Base-by-base conservation (phyloP, 2,888 invertebrate genomes). In the Brachyopa scutellaris region DNA sequence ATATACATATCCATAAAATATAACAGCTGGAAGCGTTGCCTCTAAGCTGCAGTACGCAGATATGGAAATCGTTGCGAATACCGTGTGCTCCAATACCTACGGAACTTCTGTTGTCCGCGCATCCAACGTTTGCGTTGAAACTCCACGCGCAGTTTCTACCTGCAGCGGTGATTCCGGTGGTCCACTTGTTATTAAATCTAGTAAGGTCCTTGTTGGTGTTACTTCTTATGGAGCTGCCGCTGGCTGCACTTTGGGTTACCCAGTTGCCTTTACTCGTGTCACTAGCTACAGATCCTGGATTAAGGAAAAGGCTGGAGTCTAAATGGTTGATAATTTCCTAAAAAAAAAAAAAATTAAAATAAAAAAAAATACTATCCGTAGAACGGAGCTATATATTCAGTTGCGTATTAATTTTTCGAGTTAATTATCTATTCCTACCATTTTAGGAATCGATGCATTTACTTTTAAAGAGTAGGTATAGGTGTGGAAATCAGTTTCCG, bases 231-330 rank as follows among this genome's bases (percentile, higher is more conserved):
- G 51, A 5, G 2, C 51, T 3, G 4, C 31, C 6, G 29, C 15
- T 0, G 59, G 59, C 6, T 78, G 78, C 15, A 59, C 59, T 33
- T n/a, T 21, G n/a, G 53, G 45, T 2, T 66, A 38, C 0, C 78
- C 78, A 23, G 42, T 6, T 57, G 88, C 84, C 11, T 88, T 87
- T 83, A 88, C 88, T 21, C 86, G 87, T 23, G 64, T 86, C 6
- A 86, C 86, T 66, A 84, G 70, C 79, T 88, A 86, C 85, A 79
- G 86, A 31, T 70, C 77, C 23, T 88, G 88, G 89, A 88, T 88
- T 61, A 59, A 76, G 64, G 83, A 84, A 0, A 83, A 86, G 33
- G 80, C 86, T 61, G 86, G 84, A 49, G 49, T 87, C 40, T 17
- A 69, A 66, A 47, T n/a, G n/a, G n/a, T n/a, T n/a, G n/a, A n/a